Conservation (phyloP, 2,113 vertebrate species). For the Pandion haliaetus region DNA sequence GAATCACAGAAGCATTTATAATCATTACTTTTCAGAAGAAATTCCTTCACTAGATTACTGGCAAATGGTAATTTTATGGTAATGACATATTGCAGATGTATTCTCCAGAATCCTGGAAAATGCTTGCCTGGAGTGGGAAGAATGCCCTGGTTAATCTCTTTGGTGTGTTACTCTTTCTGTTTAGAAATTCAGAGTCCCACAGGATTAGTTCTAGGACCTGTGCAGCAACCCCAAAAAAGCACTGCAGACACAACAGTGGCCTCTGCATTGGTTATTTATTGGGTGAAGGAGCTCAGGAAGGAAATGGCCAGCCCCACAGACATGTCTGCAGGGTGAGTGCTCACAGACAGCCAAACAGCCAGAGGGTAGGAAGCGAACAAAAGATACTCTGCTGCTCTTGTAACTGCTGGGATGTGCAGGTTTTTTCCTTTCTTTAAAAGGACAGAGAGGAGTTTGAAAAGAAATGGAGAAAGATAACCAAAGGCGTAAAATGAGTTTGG, state of each 20-base stretch:
- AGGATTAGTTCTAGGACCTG: not conserved
- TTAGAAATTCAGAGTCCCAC: not conserved
- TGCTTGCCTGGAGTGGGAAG: not conserved
- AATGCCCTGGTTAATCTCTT: not conserved
- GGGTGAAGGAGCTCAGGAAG: not conserved
- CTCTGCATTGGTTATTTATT: not conserved
- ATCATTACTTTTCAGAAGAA: not conserved
- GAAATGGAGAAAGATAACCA: not conserved
- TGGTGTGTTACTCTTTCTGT: not conserved
- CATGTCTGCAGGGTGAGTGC: not conserved
- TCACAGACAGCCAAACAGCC: not conserved
- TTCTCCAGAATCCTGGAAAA: slow-evolving; percentile 13
- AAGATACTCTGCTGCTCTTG: not conserved
- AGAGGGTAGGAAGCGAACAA: not conserved
- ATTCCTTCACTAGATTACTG: not conserved
- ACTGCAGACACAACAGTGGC: not conserved
- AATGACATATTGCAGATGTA: not conserved
- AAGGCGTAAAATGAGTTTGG: not conserved
- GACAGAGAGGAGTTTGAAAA: not conserved
- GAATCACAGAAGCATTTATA: not conserved
- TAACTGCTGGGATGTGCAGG: not conserved
- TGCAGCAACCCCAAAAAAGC: not conserved
- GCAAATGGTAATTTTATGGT: not conserved
- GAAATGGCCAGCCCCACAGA: not conserved
- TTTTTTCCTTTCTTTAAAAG: not conserved